Evolutionary conservation across 2,797 vertebrate genomes (phyloP), one percentile per base, ranked within the genome.

Genomic region (Euthynnus affinis): DNA sequence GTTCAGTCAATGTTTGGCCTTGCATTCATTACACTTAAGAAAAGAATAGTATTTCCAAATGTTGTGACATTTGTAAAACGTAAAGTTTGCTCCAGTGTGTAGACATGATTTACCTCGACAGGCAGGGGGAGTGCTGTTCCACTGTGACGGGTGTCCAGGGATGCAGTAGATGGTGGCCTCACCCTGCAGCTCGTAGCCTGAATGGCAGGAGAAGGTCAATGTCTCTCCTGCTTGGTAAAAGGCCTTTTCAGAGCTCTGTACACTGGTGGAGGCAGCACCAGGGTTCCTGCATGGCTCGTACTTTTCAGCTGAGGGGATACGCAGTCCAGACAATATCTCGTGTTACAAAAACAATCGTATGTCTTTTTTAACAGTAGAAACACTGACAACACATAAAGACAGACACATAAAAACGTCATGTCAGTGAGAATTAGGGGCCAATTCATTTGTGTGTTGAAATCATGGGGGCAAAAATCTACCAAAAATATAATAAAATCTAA

Each of bases 261-360:
- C 87, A 17, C 97, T 96, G 1, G 96, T 97, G 70, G 96, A 96
- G 0, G 96, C 96, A n/a, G 95, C 91, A 0, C 97, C 97, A 0
- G 98, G 97, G 74, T 98, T 98, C 78, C 95, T 95, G 91, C 98
- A 99, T 0, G 98, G 97, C 88, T 99, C 98, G 12, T 97, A 97
- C 1, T 95, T 96, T 86, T 99, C 98, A 57, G 95, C 98, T 99
- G 76, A 40, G 55, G 44, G 44, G 6, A 48, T 6, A 18, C 17
- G 6, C 17, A 42, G 56, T 57, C 22, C 42, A 10, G 27, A 77
- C 23, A 53, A 51, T 4, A 18, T 32, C 1, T 44, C 5, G 12
- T 0, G 8, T 80, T 15, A 66, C 25, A 32, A 63, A 52, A 29
- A 66, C 3, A 44, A 22, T n/a, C 0, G 9, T 9, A 5, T 5